These are phyloP conservation scores for Cyprinodon brontotheroides DNA, from an alignment of 2,113 vertebrate species.

Conservation along the genomic window DNA sequence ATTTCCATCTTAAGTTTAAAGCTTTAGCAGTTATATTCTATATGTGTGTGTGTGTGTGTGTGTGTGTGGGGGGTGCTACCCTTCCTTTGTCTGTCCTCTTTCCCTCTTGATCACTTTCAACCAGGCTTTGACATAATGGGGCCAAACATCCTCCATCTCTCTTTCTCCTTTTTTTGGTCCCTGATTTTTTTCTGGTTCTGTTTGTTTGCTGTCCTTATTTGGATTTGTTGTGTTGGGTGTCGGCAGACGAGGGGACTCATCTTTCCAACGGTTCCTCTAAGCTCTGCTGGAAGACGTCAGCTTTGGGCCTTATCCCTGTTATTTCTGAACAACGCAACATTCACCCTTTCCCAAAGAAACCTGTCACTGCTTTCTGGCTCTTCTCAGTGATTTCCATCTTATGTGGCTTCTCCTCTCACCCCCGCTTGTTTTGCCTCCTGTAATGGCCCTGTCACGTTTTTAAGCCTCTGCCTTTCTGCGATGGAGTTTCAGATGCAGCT, in stretches of 20 bases:
- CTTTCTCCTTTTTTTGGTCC: slow-evolving; percentile 1
- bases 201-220: slow-evolving; percentile 2
- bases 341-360: slow-evolving; percentile 7
- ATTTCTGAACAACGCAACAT: slow-evolving; percentile 18
- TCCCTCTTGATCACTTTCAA: slow-evolving; percentile 4
- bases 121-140: slow-evolving; percentile 60
- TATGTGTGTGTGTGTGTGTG: slow-evolving; percentile 8
- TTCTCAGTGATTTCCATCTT: background rate
- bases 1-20: background rate
- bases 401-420: slow-evolving; percentile 3
- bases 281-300: slow-evolving; percentile 32
- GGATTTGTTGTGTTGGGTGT: slow-evolving; percentile 30
- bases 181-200: slow-evolving; percentile 1
- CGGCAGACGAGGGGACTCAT: slow-evolving; percentile 29
- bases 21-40: slow-evolving; percentile 1
- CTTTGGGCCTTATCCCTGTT: slow-evolving; percentile 28
- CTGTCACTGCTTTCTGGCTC: slow-evolving; percentile 23
- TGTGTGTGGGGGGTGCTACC: background rate
- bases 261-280: slow-evolving; percentile 32
- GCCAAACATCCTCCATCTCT: slow-evolving; percentile 40
- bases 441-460: slow-evolving; percentile 6
- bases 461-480: background rate
- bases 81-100: background rate
- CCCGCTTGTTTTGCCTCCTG: slow-evolving; percentile 3
- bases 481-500: background rate